Evolutionary conservation across 1,140 invertebrate genomes (phyloP).

Genomic region (Neodiprion pinetum): DNA sequence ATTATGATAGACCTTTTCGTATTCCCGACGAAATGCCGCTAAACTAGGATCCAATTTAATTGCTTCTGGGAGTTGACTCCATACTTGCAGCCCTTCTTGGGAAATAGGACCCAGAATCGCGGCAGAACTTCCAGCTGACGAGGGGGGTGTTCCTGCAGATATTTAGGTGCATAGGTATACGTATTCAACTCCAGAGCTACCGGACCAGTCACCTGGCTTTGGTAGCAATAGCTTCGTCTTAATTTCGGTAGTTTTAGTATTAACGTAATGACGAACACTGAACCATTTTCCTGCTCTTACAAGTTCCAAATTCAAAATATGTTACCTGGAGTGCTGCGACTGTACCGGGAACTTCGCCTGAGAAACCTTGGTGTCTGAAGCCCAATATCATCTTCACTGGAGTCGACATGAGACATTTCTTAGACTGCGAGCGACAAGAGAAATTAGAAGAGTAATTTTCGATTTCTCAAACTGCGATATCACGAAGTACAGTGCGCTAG

Average conservation of each 20-base stretch:
- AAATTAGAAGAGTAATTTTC: not conserved
- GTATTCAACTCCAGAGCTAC: too few species aligned
- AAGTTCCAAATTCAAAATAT: too few species aligned
- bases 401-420: not conserved
- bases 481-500: too few species aligned
- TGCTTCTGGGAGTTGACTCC: slow-evolving; percentile 68
- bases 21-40: slow-evolving; percentile 67
- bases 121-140: slow-evolving; percentile 39
- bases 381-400: slow-evolving; percentile 41
- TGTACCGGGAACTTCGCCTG: slow-evolving; percentile 27
- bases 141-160: slow-evolving; percentile 29
- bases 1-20: slow-evolving; percentile 63
- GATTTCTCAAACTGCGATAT: too few species aligned
- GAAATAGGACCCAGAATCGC: slow-evolving; percentile 47
- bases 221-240: too few species aligned
- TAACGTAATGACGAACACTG: too few species aligned
- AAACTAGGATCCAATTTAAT: slow-evolving; percentile 70
- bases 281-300: too few species aligned
- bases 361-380: slow-evolving; percentile 30
- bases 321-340: slow-evolving; percentile 27
- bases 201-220: too few species aligned
- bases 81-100: slow-evolving; percentile 69
- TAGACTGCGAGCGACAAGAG: not conserved
- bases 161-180: too few species aligned
- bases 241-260: too few species aligned